Conservation (phyloP, 2,797 vertebrate species). For the Microctenopoma lineatum region DNA sequence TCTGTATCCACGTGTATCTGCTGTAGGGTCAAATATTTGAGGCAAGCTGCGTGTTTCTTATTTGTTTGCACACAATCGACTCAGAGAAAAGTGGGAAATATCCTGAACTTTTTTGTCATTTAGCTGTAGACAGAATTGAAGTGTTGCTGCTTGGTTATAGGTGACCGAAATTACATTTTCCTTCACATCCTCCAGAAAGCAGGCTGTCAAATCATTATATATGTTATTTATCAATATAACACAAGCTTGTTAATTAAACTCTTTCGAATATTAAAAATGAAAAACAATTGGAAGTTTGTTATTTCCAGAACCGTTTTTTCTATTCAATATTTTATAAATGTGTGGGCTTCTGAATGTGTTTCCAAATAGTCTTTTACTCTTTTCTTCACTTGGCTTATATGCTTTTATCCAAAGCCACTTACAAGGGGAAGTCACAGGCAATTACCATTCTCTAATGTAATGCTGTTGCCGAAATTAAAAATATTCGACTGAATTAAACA, state of each 20-base stretch:
- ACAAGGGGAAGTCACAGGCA: no score
- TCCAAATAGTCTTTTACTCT: neutral
- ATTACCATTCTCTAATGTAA: neutral
- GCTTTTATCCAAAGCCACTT: no score
- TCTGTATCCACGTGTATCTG: neutral
- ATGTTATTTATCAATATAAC: neutral
- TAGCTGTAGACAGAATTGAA: neutral
- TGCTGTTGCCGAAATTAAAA: neutral
- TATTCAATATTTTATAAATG: no score
- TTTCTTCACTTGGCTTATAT: no score
- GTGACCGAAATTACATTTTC: neutral
- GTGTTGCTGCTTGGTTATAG: neutral
- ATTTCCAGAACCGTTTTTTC: no score
- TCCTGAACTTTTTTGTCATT: neutral
- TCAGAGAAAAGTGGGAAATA: no score
- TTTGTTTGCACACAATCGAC: conserved; percentile 4
- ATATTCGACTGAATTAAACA: neutral
- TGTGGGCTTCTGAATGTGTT: neutral
- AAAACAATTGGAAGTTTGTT: no score
- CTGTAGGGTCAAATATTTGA: conserved; percentile 18
- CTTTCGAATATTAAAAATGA: neutral
- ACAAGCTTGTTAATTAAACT: neutral
- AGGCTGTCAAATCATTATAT: neutral
- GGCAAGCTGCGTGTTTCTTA: neutral
- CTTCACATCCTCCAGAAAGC: neutral